Evolutionary conservation across 2,888 invertebrate species (phyloP).

Genomic region (Pachliopta kotzebuea): DNA sequence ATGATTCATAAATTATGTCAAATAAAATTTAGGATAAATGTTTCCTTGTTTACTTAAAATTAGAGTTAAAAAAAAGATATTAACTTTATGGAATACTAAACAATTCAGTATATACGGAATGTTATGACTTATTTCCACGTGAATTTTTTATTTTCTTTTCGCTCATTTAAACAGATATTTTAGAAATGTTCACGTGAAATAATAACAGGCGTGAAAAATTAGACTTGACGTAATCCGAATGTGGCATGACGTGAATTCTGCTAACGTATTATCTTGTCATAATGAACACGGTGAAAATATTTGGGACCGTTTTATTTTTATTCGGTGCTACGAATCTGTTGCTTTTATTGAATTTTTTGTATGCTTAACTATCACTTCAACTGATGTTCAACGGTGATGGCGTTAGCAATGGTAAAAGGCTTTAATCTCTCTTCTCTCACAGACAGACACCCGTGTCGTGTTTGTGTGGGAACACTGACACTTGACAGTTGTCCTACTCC

Average conservation of each 20-base stretch:
- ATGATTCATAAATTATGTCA: too few relatives aligned
- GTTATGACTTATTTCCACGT: background rate
- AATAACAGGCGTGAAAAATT: background rate
- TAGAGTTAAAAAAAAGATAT: background rate
- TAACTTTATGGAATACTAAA: background rate
- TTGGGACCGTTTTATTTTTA: background rate
- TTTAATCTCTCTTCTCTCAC: too few relatives aligned
- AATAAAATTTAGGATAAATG: too few relatives aligned
- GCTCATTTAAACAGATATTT: background rate
- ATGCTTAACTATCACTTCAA: background rate
- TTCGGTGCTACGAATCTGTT: background rate
- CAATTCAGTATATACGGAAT: background rate
- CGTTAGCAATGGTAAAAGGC: too few relatives aligned
- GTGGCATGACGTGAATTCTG: background rate
- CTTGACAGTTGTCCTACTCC: too few relatives aligned
- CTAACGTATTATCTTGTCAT: background rate
- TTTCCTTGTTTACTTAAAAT: too few relatives aligned
- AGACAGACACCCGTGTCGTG: too few relatives aligned
- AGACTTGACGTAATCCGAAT: constrained; percentile 8
- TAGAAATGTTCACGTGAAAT: background rate
- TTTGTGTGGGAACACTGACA: too few relatives aligned
- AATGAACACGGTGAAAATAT: background rate
- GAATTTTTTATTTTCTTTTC: background rate
- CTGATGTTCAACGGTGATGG: background rate
- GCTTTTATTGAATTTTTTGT: background rate